Evolutionary conservation across 1,140 invertebrate genomes (phyloP).

Genomic region (Drosophila hydei): DNA sequence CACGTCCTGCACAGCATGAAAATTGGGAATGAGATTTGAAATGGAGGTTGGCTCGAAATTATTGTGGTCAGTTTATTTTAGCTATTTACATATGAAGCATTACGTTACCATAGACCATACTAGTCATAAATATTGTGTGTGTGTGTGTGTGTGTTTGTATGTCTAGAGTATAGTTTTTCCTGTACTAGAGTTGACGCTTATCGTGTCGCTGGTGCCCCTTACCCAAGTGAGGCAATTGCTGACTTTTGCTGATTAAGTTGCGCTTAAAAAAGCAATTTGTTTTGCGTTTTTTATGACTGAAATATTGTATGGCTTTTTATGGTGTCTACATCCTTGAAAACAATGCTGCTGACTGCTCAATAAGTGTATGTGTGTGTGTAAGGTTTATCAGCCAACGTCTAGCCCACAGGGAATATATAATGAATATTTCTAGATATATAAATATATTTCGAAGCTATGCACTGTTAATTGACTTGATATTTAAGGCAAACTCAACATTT

Average conservation of each 20-base stretch:
- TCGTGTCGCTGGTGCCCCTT: too few species aligned
- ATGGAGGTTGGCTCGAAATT: background rate
- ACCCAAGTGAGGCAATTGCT: background rate
- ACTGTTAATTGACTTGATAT: conserved; percentile 29
- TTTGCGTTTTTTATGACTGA: conserved; percentile 62
- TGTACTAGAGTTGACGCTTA: conserved; percentile 9
- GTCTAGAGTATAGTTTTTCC: background rate
- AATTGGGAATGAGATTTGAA: conserved; percentile 10
- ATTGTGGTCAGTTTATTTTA: conserved; percentile 3
- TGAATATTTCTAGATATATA: too few species aligned
- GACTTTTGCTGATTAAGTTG: conserved; percentile 47
- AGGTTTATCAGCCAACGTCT: conserved; percentile 22
- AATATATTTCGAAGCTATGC: too few species aligned
- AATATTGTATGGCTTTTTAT: conserved; percentile 73
- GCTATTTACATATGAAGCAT: conserved; percentile 20
- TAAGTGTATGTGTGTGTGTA: background rate
- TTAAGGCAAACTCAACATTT: conserved; percentile 4
- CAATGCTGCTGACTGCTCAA: conserved; percentile 29
- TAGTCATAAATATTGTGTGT: conserved; percentile 33
- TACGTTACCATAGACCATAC: conserved; percentile 18
- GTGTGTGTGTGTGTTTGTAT: background rate
- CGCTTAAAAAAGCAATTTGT: conserved; percentile 72
- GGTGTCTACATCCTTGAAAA: conserved; percentile 62
- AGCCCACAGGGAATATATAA: conserved; percentile 12
- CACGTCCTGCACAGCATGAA: conserved; percentile 67